Evolutionary conservation across 2,888 invertebrate genomes (phyloP), one percentile per base, ranked within the genome.

Genomic region (Drosophila fungiperda): DNA sequence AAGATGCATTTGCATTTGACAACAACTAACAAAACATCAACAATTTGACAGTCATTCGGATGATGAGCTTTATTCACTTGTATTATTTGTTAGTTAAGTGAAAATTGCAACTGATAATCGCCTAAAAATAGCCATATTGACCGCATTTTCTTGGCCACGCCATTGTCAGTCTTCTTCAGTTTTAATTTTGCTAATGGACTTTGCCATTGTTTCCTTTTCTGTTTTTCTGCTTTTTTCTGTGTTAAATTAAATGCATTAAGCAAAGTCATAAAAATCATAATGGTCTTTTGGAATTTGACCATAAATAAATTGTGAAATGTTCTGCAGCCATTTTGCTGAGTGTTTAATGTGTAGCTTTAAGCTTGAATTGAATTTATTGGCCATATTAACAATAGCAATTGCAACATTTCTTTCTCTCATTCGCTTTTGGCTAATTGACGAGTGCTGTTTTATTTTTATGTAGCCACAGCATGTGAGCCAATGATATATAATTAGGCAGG

Each of bases 131-230:
- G 15, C 45, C 15, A 23, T 40, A 60, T 32, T 55, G 57, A 32
- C 63, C 79, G 68, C 76, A 86, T 69, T 83, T 72, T 72, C 68
- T 64, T 68, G 49, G n/a, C 11, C 57, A 12, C 49, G 52, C 77
- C 68, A 54, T 67, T 74, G 58, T 67, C 53, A 52, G 62, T 65
- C 70, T 69, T 70, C 71, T 73, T 72, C 71, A 64, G 67, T 75
- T 88, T 82, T 88, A 85, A 85, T 85, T 85, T 90, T 50, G 76
- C 74, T 90, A 85, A 85, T 85, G 85, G 88, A 86, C 67, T 62
- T 62, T 29, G 70, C 68, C 23, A 36, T 54, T 54, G 36, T 36
- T 17, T 54, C 17, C 15, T n/a, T 38, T 49, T 40, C 20, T 42
- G 8, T 45, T 40, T 40, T 40, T 36, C 17, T 38, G 17, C 0